Conservation (phyloP, 2,888 invertebrate genomes). For the Antheraea yamamai region DNA sequence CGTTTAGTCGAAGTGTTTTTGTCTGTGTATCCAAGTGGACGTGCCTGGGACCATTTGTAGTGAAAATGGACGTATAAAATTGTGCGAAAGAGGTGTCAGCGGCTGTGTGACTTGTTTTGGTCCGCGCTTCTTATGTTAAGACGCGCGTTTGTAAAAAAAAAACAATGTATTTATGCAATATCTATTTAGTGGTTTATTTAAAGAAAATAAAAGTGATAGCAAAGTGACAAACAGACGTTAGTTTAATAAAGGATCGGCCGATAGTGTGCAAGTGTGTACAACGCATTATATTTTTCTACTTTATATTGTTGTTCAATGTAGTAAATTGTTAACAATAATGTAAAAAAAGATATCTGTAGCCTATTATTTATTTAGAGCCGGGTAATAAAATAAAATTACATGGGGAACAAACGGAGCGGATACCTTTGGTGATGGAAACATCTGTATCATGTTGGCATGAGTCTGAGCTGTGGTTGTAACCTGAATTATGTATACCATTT, state of each 20-base stretch:
- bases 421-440: slow-evolving; percentile 30
- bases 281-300: slow-evolving; percentile 63
- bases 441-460: slow-evolving; percentile 7
- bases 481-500: slow-evolving; percentile 27
- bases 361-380: slow-evolving; percentile 66
- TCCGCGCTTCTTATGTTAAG: slow-evolving; percentile 60
- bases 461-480: slow-evolving; percentile 21
- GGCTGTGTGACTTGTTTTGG: slow-evolving; percentile 25
- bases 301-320: slow-evolving; percentile 55
- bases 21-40: slow-evolving; percentile 17
- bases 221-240: slow-evolving; percentile 62
- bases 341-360: slow-evolving; percentile 51
- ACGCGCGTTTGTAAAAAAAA: slow-evolving; percentile 46
- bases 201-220: slow-evolving; percentile 51
- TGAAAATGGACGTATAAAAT: slow-evolving; percentile 4
- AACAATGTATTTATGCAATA: slow-evolving; percentile 56
- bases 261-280: slow-evolving; percentile 24
- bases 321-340: slow-evolving; percentile 64
- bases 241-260: slow-evolving; percentile 43
- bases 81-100: slow-evolving; percentile 10
- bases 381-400: slow-evolving; percentile 28
- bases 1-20: background rate
- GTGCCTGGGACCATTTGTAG: slow-evolving; percentile 28
- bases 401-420: slow-evolving; percentile 58
- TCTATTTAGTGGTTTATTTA: slow-evolving; percentile 44